Evolutionary conservation across 2,113 vertebrate species (phyloP).

Genomic region (Sander vitreus): DNA sequence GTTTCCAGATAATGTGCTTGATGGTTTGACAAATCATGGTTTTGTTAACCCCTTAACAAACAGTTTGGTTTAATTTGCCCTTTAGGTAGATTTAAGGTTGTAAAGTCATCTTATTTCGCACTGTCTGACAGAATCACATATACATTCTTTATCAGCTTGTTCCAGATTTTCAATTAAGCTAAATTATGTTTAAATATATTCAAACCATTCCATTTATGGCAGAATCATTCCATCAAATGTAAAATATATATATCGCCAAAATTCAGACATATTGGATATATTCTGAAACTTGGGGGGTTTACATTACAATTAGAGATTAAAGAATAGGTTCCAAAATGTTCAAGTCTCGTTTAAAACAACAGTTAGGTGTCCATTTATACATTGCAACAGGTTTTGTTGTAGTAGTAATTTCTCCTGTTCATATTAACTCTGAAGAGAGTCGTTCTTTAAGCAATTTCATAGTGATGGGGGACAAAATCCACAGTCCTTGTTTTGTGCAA

Average conservation of each 20-base stretch:
- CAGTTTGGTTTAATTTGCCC: not conserved
- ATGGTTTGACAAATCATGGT: conserved; percentile 17
- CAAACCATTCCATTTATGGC: not conserved
- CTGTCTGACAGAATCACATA: not conserved
- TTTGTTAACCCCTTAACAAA: not conserved
- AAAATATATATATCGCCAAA: not conserved
- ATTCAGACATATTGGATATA: not conserved
- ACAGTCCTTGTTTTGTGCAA: not conserved
- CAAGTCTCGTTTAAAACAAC: not conserved
- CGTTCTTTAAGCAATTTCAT: not conserved
- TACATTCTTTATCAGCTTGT: not conserved
- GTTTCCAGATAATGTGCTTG: conserved; percentile 17
- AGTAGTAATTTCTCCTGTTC: not conserved
- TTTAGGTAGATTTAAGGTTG: not conserved
- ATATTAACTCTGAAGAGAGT: not conserved
- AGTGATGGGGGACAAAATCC: not conserved
- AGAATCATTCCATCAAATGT: not conserved
- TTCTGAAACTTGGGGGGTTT: not conserved
- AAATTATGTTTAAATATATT: not conserved
- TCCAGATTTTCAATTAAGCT: not conserved
- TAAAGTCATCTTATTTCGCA: not conserved
- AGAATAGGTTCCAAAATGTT: not conserved
- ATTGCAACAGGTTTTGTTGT: not conserved
- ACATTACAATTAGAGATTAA: not conserved
- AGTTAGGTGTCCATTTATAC: not conserved